Evolutionary conservation across 2,113 vertebrate species (phyloP).

Genomic region (Arothron firmamentum): DNA sequence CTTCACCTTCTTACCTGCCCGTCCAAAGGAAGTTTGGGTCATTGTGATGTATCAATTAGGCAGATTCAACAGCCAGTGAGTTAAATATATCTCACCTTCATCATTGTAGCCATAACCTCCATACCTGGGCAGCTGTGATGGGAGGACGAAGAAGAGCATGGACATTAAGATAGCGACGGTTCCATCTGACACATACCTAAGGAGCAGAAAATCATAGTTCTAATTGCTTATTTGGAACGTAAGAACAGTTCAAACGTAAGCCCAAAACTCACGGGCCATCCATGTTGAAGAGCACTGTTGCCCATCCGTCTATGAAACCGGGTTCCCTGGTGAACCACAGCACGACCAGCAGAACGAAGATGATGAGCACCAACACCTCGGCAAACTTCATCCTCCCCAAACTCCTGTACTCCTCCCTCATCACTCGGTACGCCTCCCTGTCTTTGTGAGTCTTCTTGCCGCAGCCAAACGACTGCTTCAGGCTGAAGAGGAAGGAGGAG

Average conservation of each 20-base stretch:
- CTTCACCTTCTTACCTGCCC: constrained; percentile 46
- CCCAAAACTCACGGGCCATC: constrained; percentile 66
- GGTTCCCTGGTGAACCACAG: constrained; percentile 93
- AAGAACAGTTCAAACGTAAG: background rate
- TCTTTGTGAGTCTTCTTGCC: constrained; percentile 45
- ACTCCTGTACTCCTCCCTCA: constrained; percentile 76
- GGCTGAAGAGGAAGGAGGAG: constrained; percentile 57
- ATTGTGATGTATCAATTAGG: constrained; percentile 9
- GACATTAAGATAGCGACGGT: constrained; percentile 82
- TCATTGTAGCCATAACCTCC: constrained; percentile 32
- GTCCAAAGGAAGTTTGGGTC: constrained; percentile 8
- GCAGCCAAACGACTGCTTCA: constrained; percentile 82
- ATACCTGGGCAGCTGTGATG: constrained; percentile 63
- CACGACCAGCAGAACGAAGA: constrained; percentile 80
- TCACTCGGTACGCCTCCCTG: constrained; percentile 68
- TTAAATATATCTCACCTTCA: constrained; percentile 19
- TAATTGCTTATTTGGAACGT: background rate
- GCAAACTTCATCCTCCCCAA: constrained; percentile 82
- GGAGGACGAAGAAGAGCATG: constrained; percentile 83
- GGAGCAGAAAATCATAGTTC: background rate
- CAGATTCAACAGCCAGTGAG: constrained; percentile 3
- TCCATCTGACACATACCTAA: constrained; percentile 83
- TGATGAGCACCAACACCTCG: constrained; percentile 71
- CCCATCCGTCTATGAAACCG: constrained; percentile 89
- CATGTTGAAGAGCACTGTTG: constrained; percentile 70